phyloP scores from a whole-genome alignment of 2,888 invertebrate genomes.

The Oscheius sp. region DNA sequence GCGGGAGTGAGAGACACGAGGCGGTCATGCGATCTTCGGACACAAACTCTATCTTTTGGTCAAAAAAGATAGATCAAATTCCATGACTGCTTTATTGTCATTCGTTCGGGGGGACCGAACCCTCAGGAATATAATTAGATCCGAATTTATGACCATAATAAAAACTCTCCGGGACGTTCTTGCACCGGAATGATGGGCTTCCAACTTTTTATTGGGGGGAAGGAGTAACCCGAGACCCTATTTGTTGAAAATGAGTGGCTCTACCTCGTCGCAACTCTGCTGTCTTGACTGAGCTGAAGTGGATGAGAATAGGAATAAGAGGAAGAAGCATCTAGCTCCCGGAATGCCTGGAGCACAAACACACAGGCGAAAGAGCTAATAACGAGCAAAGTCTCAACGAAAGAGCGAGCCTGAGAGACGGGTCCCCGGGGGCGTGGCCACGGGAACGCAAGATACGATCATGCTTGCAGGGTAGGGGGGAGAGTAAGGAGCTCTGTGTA shows the following conservation, averaged over 20 bases:
- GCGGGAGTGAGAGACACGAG: too few species aligned
- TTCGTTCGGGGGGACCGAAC: too few species aligned
- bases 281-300: not conserved
- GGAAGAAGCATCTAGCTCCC: conserved; percentile 2
- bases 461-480: not conserved
- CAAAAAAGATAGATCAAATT: too few species aligned
- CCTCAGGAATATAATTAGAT: too few species aligned
- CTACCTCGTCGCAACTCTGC: conserved; percentile 14
- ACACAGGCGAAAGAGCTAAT: conserved; percentile 21
- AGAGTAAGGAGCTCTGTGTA: too few species aligned
- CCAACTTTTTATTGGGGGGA: too few species aligned
- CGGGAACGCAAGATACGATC: conserved; percentile 34
- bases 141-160: too few species aligned
- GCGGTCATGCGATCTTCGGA: too few species aligned
- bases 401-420: not conserved
- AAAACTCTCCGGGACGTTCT: too few species aligned
- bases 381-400: conserved; percentile 30
- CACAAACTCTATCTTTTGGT: too few species aligned
- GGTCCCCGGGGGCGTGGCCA: conserved; percentile 20
- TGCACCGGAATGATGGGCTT: too few species aligned
- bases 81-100: too few species aligned
- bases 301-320: not conserved
- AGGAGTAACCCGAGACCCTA: not conserved
- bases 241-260: not conserved
- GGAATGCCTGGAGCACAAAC: not conserved